Conservation (phyloP, 2,797 vertebrate genomes). For the Nannoperca obscura region DNA sequence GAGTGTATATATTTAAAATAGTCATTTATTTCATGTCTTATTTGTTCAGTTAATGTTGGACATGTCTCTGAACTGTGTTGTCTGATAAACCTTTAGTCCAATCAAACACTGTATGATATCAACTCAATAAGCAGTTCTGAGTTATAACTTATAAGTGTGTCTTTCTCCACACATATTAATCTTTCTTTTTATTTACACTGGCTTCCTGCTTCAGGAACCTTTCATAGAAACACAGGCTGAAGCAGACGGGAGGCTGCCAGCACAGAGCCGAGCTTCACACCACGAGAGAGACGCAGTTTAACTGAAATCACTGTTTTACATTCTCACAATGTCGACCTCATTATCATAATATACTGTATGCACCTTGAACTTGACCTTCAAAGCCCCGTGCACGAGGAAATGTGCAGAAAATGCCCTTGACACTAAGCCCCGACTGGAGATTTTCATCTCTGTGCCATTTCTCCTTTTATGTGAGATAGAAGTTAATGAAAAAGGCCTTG, state of each 20-base stretch:
- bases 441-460: slow-evolving; percentile 42
- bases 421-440: slow-evolving; percentile 29
- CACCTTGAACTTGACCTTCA: slow-evolving; percentile 61
- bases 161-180: not conserved
- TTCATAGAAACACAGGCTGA: slow-evolving; percentile 24
- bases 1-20: not conserved
- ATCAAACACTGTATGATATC: not conserved
- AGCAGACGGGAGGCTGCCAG: slow-evolving; percentile 29
- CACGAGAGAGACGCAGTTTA: slow-evolving; percentile 29
- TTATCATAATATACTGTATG: slow-evolving; percentile 55
- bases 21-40: not conserved
- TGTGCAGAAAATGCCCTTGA: slow-evolving; percentile 50
- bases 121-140: not conserved
- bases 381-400: slow-evolving; percentile 36
- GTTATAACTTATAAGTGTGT: not conserved
- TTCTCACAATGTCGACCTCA: slow-evolving; percentile 46
- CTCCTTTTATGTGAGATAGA: slow-evolving; percentile 40
- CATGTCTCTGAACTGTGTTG: too few species aligned
- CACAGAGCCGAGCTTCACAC: slow-evolving; percentile 41
- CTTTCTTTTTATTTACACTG: too few species aligned
- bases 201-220: not conserved
- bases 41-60: not conserved
- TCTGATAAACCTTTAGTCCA: not conserved
- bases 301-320: slow-evolving; percentile 62
- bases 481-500: slow-evolving; percentile 35